These are phyloP conservation scores for Lithodes maja DNA, from an alignment of 2,888 invertebrate species.

Conservation along the genomic window DNA sequence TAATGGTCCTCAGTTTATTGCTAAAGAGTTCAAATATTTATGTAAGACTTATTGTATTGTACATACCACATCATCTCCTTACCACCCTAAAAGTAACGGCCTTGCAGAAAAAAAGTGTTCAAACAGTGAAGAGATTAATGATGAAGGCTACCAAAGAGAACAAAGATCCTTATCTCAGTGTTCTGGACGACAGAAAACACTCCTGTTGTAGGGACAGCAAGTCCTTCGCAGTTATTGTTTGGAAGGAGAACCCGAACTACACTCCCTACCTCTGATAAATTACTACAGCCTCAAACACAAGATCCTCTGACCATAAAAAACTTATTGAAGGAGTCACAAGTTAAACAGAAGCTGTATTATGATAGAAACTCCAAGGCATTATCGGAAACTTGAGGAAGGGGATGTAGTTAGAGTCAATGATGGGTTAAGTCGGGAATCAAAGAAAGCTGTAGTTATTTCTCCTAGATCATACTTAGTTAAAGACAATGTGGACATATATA, in stretches of 20 bases:
- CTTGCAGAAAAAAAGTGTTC: background rate
- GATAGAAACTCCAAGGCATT: slow-evolving; percentile 1
- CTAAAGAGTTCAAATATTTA: background rate
- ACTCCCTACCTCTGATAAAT: background rate
- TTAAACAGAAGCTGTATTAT: slow-evolving; percentile 7
- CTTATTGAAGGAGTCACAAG: slow-evolving; percentile 2
- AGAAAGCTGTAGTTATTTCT: background rate
- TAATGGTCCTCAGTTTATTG: slow-evolving; percentile 15
- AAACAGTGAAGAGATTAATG: slow-evolving; percentile 26
- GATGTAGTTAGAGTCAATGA: slow-evolving; percentile 19
- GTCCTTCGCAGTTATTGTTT: slow-evolving; percentile 17
- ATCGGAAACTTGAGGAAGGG: background rate
- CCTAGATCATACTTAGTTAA: no score
- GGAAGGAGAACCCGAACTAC: slow-evolving; percentile 6
- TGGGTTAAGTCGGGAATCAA: slow-evolving; percentile 6
- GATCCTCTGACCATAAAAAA: slow-evolving; percentile 1
- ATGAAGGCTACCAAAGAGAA: slow-evolving; percentile 1
- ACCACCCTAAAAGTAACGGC: slow-evolving; percentile 4
- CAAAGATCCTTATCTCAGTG: background rate
- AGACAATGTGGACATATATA: no score
- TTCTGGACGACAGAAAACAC: slow-evolving; percentile 19
- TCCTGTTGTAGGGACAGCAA: background rate
- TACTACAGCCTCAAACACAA: slow-evolving; percentile 23
- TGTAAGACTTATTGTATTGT: slow-evolving; percentile 2
- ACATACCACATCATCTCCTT: slow-evolving; percentile 5